Evolutionary conservation across 1,140 invertebrate species (phyloP), one percentile per base, ranked within the genome.

Genomic region (Lepidurus arcticus): DNA sequence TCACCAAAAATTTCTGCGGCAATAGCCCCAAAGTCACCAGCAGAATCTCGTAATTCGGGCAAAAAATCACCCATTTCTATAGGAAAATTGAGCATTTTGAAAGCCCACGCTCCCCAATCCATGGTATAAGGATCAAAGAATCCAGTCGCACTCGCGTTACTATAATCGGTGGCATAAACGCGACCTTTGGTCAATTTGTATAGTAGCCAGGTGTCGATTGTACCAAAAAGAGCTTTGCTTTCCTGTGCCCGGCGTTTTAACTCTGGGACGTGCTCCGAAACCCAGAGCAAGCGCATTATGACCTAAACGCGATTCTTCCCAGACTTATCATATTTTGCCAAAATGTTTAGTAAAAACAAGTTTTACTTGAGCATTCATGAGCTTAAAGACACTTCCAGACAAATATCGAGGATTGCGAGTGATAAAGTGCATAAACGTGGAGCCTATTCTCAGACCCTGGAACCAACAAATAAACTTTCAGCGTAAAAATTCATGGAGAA

Each of bases 151-250:
- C 94, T 94, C 1, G 94, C 94, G 83, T 90, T 94, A 0, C 94
- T 95, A 11, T 92, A 90, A 84, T 99, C 97, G 5, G 92, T 94
- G 44, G 94, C 90, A 84, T 95, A 92, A 24, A 89, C 82, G 82
- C 86, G 85, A 1, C 88, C 88, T 76, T 87, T 88, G 82, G 86
- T 84, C 53, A 88, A 43, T 73, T 43, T 76, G 85, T 96, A 92
- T 43, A 98, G 83, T 44, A 98, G 87, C 94, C 94, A 99, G 2
- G 94, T 95, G 82, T 98, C 97, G 16, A 98, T 86, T 42, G 94
- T 94, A n/a, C 96, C 97, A 84, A 97, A 94, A 81, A 92, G 86
- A 1, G 91, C 90, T 80, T 91, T 87, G 26, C 91, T 88, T 73
- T 88, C 86, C 42, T 83, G 81, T 16, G 90, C 84, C 42, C 90